Evolutionary conservation across 2,888 invertebrate genomes (phyloP), one percentile per base, ranked within the genome.

Genomic region (Lasioglossum zephyrum): DNA sequence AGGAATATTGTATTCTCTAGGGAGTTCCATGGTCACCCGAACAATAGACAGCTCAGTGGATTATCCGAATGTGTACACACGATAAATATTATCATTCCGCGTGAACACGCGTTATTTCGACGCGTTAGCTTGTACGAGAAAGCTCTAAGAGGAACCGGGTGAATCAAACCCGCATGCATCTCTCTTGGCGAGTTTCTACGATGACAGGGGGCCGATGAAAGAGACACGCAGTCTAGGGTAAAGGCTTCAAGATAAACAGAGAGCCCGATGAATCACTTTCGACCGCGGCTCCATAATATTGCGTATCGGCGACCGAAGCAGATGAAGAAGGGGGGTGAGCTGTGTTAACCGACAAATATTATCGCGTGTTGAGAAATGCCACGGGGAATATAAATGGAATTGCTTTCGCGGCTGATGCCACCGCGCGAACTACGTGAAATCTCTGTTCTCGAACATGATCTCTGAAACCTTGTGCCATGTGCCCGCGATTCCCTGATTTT

Each of bases 171-270:
- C 1, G 13, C 60, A 13, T 11, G 60, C 13, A 60, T 60, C 26
- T 60, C 60, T 60, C 60, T 26, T 11, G 60, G 26, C 60, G 60
- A 60, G 60, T 26, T 60, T 26, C 53, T 57, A 60, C 26, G 31
- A 39, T 36, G 81, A 36, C 69, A 53, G 69, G 41, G 53, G 49
- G 22, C 53, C 26, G 39, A 49, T 39, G 63, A 78, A 66, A 84
- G 86, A 84, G 86, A 86, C 86, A 81, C 18, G 84, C 86, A 81
- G 86, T 86, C 86, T 86, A 79, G 81, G 81, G 81, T 85, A 86
- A 86, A 81, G 77, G 72, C 74, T 73, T 22, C 13, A n/a, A 69
- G 85, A 86, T 85, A 81, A 86, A 81, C 63, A 79, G 76, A 70
- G 41, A 73, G 57, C 6, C n/a, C 76, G 76, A 81, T 86, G 86